Base-by-base conservation (phyloP, 2,888 invertebrate genomes). In the Dasysyrphus tricinctus region DNA sequence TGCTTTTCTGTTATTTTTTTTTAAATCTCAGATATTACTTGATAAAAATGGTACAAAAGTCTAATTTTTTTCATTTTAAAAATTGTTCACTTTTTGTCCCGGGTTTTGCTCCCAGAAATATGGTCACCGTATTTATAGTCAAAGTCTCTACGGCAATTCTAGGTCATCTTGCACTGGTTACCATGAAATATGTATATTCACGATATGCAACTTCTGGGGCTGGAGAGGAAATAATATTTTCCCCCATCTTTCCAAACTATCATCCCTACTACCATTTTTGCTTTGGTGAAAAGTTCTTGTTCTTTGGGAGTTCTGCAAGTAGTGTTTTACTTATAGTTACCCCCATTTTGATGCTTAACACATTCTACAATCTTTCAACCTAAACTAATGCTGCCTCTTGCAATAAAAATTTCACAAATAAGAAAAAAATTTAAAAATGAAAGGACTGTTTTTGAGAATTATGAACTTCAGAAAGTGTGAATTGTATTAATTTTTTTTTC, bases 141-240 rank as follows among this genome's bases (percentile, higher is more conserved):
- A 34, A 56, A 56, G 56, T 56, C 67, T 61, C 44, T 73, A 69
- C 59, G 73, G 78, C 73, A 29, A 54, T 82, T 82, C 82, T 82
- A 78, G 82, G 82, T 82, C 82, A 82, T 73, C 78, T 73, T 78
- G 82, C 77, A 82, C 82, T 78, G 73, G 82, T 74, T 82, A 72
- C 78, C 78, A 78, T 82, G 82, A 82, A 73, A 78, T 61, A 77
- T 82, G 73, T 77, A 73, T 59, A 65, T 73, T 78, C 78, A 73
- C 42, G 34, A 29, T 32, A 56, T 47, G 16, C 72, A 59, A 59
- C 57, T 82, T 32, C 32, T 32, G 7, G 37, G n/a, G 9, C 37
- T 76, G 34, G 70, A 57, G 51, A 76, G 39, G 56, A 57, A 56
- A 42, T 72, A 16, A 39, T 65, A 37, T 49, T 32, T 49, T 47